These are phyloP conservation scores for Saccostrea cuccullata DNA, from an alignment of 1,140 invertebrate genomes.

Conservation along the genomic window DNA sequence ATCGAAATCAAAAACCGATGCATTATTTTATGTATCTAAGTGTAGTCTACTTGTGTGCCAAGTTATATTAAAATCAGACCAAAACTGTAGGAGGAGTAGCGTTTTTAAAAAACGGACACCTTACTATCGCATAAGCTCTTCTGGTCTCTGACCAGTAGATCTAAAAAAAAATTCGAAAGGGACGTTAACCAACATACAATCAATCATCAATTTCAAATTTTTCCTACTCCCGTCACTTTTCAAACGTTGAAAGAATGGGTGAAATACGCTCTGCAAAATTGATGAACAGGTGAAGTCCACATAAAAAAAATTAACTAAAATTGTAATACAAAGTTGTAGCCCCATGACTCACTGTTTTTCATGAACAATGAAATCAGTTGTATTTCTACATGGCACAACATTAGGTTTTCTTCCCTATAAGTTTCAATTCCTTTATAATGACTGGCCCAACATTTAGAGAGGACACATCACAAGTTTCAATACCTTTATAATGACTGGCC, in stretches of 20 bases:
- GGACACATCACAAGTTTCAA: constrained; percentile 14
- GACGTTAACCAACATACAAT: too few relatives aligned
- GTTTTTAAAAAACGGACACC: too few relatives aligned
- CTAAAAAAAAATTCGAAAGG: too few relatives aligned
- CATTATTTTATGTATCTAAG: too few relatives aligned
- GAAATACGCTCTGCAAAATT: constrained; percentile 8
- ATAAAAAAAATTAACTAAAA: constrained; percentile 37
- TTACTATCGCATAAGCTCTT: too few relatives aligned
- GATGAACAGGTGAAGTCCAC: constrained; percentile 1
- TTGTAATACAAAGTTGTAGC: constrained; percentile 28
- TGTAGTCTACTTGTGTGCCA: too few relatives aligned
- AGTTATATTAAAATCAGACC: too few relatives aligned
- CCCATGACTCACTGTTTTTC: constrained; percentile 38
- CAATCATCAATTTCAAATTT: not conserved
- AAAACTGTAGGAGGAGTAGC: too few relatives aligned
- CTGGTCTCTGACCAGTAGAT: too few relatives aligned
- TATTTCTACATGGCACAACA: not conserved
- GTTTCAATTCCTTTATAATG: constrained; percentile 23
- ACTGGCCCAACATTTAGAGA: constrained; percentile 44
- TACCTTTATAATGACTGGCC: constrained; percentile 33
- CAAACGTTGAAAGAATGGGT: constrained; percentile 14
- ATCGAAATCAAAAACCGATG: too few relatives aligned
- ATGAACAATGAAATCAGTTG: constrained; percentile 34
- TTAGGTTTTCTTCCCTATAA: not conserved
- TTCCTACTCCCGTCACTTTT: not conserved